These are phyloP conservation scores for Ailuropoda melanoleuca DNA, from an alignment of 2,113 vertebrate species.

Conservation along the genomic window DNA sequence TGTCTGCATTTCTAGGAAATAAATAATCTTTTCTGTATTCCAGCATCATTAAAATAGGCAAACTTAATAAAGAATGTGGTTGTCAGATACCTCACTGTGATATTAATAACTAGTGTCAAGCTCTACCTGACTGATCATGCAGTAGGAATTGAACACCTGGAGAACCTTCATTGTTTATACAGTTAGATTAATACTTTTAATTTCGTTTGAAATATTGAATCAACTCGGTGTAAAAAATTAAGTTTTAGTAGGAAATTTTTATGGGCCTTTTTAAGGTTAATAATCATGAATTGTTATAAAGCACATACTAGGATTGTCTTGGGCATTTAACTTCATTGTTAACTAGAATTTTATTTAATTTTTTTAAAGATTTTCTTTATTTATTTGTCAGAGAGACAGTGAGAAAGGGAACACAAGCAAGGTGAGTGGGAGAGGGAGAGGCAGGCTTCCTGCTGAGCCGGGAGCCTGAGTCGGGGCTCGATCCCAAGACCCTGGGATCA, in stretches of 20 bases:
- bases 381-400: too few relatives aligned
- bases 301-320: neutral
- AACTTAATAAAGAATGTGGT: neutral
- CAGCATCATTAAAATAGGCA: neutral
- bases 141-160: neutral
- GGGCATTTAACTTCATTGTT: neutral
- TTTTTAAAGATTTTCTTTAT: neutral
- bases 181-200: neutral
- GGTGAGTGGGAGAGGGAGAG: too few relatives aligned
- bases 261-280: neutral
- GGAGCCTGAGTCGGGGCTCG: too few relatives aligned
- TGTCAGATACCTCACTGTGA: neutral
- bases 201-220: neutral
- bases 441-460: too few relatives aligned
- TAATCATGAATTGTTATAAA: neutral
- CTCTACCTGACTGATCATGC: neutral
- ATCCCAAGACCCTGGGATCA: too few relatives aligned
- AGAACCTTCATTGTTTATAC: neutral
- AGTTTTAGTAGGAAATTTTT: neutral
- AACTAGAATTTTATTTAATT: constrained; percentile 23
- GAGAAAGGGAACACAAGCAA: too few relatives aligned
- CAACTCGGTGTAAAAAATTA: neutral
- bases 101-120: neutral
- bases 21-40: neutral
- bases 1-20: neutral